Evolutionary conservation across 2,797 vertebrate genomes (phyloP).

Genomic region (Microcaecilia unicolor): DNA sequence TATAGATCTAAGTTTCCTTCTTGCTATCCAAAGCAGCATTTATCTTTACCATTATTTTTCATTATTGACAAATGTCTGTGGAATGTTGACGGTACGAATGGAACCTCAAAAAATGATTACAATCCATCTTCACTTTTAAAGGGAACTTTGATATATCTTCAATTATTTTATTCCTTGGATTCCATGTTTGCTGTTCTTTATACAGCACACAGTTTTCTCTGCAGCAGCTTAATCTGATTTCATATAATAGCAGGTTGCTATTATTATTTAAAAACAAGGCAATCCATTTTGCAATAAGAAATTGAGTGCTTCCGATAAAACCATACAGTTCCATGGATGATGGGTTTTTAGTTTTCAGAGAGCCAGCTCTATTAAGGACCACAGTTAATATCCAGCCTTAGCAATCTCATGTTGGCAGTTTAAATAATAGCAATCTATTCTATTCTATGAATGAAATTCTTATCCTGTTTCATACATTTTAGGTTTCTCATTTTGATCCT

Average conservation of each 20-base stretch:
- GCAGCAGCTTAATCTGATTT: accelerated
- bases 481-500: neutral
- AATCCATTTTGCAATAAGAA: conserved; percentile 26
- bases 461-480: neutral
- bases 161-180: neutral
- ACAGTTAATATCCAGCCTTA: too few relatives aligned
- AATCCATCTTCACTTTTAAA: neutral
- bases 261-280: neutral
- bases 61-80: too few relatives aligned
- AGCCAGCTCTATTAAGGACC: neutral
- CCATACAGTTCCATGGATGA: conserved; percentile 26
- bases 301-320: too few relatives aligned
- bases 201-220: neutral
- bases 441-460: too few relatives aligned
- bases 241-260: neutral
- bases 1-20: too few relatives aligned
- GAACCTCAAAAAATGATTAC: neutral
- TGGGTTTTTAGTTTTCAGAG: neutral
- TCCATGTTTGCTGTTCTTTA: neutral
- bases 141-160: accelerated
- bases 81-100: too few relatives aligned
- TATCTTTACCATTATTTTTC: too few relatives aligned
- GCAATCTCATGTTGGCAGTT: too few relatives aligned
- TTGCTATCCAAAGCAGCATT: too few relatives aligned
- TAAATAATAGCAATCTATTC: too few relatives aligned